phyloP scores from a whole-genome alignment of 2,113 vertebrate species.

The Corvus hawaiiensis region DNA sequence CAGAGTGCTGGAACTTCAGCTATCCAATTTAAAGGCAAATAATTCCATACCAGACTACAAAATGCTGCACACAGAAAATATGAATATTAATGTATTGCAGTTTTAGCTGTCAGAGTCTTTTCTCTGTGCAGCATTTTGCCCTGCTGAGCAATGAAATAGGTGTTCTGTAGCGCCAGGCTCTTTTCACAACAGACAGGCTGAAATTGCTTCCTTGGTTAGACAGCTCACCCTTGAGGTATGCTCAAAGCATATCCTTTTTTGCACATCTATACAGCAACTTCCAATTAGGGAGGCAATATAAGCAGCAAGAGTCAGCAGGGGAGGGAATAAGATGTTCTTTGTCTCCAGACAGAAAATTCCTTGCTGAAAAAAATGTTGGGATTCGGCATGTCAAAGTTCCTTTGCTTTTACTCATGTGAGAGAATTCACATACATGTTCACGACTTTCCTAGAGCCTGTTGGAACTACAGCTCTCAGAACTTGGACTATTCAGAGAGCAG shows the following conservation, averaged over 20 bases:
- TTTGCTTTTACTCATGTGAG: not conserved
- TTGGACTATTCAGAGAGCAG: not conserved
- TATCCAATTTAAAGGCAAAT: not conserved
- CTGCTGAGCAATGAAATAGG: not conserved
- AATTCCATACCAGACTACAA: not conserved
- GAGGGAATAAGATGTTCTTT: conserved; percentile 1
- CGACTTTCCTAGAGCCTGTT: not conserved
- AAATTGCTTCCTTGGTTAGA: conserved; percentile 46
- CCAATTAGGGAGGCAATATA: conserved; percentile 10
- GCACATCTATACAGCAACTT: conserved; percentile 5
- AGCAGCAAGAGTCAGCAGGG: not conserved
- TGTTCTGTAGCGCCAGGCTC: not conserved
- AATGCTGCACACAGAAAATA: not conserved
- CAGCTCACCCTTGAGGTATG: conserved; percentile 59
- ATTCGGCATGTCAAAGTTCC: not conserved
- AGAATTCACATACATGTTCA: not conserved
- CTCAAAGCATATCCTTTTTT: conserved; percentile 31
- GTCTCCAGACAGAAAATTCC: not conserved
- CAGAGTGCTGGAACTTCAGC: not conserved
- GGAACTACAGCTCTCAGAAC: not conserved
- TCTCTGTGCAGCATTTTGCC: not conserved
- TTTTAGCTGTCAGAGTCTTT: not conserved
- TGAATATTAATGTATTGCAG: not conserved
- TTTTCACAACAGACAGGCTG: not conserved
- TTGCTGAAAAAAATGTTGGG: not conserved